A percentile compares a stretch with the other conserved stretches of the same genome.
Evolutionary conservation across 2,113 vertebrate genomes (phyloP).

Genomic region (Heptranchias perlo): DNA sequence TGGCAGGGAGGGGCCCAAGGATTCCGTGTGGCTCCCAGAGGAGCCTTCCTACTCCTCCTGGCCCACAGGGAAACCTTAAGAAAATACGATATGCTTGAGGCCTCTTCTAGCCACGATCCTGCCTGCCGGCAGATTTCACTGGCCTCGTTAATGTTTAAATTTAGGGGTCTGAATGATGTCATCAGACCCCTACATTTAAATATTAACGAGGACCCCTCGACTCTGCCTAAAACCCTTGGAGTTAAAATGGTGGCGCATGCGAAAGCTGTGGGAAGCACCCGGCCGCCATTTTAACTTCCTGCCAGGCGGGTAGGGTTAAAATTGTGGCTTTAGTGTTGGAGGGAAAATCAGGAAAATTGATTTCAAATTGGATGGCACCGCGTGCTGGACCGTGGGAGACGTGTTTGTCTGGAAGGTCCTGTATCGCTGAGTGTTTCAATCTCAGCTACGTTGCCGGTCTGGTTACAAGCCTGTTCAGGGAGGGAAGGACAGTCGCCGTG

Average conservation of each 20-base stretch:
- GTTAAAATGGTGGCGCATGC: too few species aligned
- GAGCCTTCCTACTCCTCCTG: neutral
- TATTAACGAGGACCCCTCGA: too few species aligned
- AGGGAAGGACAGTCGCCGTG: neutral
- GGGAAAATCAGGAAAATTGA: neutral
- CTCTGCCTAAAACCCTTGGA: too few species aligned
- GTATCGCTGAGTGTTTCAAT: neutral
- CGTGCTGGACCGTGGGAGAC: neutral
- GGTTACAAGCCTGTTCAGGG: neutral
- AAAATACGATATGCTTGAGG: neutral
- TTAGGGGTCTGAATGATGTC: too few species aligned
- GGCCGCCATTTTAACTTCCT: neutral
- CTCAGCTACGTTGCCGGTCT: neutral
- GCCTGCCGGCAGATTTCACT: neutral
- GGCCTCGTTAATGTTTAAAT: too few species aligned
- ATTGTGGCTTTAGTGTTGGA: neutral
- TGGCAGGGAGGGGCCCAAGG: neutral
- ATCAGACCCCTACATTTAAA: too few species aligned
- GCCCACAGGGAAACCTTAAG: neutral
- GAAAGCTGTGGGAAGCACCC: neutral
- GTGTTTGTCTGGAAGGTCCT: neutral
- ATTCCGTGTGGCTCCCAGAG: too few species aligned
- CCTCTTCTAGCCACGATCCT: neutral
- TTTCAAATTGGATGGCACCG: neutral
- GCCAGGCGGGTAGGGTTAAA: neutral